Conservation (phyloP, 2,797 vertebrate genomes). For the Halcyon badia region DNA sequence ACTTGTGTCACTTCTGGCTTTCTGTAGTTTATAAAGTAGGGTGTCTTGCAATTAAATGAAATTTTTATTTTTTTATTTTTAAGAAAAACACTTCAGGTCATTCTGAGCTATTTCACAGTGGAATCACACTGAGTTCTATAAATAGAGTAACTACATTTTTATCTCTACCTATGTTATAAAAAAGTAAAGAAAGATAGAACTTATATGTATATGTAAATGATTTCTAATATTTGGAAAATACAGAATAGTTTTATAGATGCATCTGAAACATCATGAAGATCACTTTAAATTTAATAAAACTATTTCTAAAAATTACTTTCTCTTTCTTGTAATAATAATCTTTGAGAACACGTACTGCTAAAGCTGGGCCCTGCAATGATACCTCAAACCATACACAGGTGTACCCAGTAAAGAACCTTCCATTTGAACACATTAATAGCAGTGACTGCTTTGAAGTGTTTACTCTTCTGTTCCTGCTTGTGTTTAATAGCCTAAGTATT, state of each 20-base stretch:
- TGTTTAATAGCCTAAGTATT: neutral
- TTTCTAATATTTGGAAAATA: neutral
- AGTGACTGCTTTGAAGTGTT: neutral
- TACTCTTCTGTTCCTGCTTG: neutral
- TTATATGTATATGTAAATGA: neutral
- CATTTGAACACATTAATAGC: neutral
- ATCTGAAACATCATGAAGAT: neutral
- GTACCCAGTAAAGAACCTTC: neutral
- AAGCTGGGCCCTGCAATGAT: neutral
- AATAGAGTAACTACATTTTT: neutral
- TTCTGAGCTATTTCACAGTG: neutral
- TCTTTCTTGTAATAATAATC: neutral
- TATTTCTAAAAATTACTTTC: neutral
- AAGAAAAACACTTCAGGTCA: neutral
- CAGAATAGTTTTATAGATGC: neutral
- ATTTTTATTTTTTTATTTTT: neutral
- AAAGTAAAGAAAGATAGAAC: neutral
- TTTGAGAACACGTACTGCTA: neutral
- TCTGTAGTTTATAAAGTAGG: neutral
- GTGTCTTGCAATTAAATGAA: neutral
- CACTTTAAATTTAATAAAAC: neutral
- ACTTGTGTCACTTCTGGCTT: neutral
- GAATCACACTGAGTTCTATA: neutral
- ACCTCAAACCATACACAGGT: neutral
- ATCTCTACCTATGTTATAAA: neutral